Evolutionary conservation across 2,888 invertebrate genomes (phyloP), one percentile per base, ranked within the genome.

Genomic region (Halictus quadricinctus): DNA sequence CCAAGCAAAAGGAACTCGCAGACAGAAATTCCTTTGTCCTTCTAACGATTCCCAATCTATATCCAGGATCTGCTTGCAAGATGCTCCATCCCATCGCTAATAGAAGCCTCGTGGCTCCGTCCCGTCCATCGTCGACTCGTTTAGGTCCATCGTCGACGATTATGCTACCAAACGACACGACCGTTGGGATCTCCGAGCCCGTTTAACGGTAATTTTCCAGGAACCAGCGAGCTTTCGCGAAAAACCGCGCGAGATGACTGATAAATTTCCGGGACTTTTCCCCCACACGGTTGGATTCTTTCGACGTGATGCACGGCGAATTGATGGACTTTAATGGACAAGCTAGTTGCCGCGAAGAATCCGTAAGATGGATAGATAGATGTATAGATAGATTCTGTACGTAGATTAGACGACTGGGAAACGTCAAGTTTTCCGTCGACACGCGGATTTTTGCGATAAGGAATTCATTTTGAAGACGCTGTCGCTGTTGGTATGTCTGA

Each of bases 141-240:
- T 36, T 36, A 36, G 36, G 50, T 64, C 50, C 64, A 72, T 79
- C 74, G 69, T 70, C 29, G 58, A 70, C 58, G 48, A 75, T 54
- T n/a, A 70, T 25, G 76, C 72, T 81, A 82, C 81, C 75, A 72
- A 69, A 54, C 50, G 76, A 78, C 77, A 29, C 43, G 15, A 10
- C 54, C 10, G n/a, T n/a, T n/a, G 13, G 69, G 60, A 80, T 83
- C 69, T 48, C 50, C 41, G 64, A n/a, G 18, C 48, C 29, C 36
- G 76, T 64, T 76, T 83, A 83, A 83, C 83, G 83, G 83, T 81
- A 81, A 81, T 81, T 83, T 66, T 72, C 75, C 46, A 25, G 81
- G 58, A 81, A 80, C 75, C 82, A 72, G 72, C 58, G 60, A 43
- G 82, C 25, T 18, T 69, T 43, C n/a, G 36, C 21, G 25, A 12